These are phyloP conservation scores for Limosa lapponica DNA, from an alignment of 2,797 vertebrate genomes.

Conservation along the genomic window DNA sequence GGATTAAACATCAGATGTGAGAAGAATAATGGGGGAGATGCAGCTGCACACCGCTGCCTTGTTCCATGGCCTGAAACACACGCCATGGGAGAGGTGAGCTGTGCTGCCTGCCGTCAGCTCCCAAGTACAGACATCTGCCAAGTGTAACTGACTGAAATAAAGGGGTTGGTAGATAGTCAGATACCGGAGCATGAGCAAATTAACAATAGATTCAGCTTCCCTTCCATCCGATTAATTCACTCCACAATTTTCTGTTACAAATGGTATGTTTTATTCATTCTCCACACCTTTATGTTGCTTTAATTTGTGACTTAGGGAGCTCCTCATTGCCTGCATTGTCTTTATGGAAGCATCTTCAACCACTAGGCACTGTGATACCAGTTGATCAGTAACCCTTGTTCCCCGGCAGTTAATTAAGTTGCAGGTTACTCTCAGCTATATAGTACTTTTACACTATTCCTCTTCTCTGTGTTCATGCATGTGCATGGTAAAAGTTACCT, in stretches of 20 bases:
- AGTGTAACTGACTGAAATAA: not conserved
- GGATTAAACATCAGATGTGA: not conserved
- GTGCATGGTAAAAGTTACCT: conserved; percentile 78
- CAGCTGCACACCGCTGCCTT: not conserved
- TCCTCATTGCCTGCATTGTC: not conserved
- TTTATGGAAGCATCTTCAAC: not conserved
- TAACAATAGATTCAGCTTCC: not conserved
- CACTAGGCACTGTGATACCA: not conserved
- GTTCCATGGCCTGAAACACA: not conserved
- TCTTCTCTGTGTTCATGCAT: not conserved
- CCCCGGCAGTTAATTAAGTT: not conserved
- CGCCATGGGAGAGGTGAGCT: not conserved
- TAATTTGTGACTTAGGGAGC: not conserved
- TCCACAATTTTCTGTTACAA: not conserved
- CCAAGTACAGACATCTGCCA: not conserved
- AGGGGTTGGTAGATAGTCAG: not conserved
- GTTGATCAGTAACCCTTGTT: not conserved
- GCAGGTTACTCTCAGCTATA: not conserved
- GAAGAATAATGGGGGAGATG: not conserved
- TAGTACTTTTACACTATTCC: not conserved
- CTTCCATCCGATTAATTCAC: not conserved
- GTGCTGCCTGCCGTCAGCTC: not conserved
- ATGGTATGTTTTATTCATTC: not conserved
- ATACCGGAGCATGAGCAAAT: not conserved
- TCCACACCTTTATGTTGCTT: not conserved